Evolutionary conservation across 2,113 vertebrate species (phyloP).

Genomic region (Dolichotis patagonum): DNA sequence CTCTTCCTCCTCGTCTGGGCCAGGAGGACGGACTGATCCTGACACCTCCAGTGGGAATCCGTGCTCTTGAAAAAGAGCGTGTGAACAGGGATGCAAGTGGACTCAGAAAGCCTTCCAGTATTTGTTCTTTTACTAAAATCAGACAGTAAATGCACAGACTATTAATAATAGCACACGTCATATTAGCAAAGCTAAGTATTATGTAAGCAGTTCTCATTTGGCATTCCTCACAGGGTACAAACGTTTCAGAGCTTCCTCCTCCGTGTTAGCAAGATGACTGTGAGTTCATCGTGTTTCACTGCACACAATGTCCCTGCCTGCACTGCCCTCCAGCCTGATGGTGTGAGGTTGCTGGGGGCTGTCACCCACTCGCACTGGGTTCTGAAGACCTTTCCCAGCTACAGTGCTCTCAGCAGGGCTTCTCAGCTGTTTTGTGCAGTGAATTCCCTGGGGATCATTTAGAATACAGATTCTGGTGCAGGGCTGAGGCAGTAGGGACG

Average conservation of each 20-base stretch:
- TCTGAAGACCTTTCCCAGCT: neutral
- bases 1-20: accelerated
- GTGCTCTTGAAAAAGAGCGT: neutral
- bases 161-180: neutral
- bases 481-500: neutral
- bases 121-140: neutral
- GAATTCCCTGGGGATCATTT: neutral
- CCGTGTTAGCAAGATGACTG: neutral
- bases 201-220: neutral
- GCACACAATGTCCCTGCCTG: neutral
- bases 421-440: neutral
- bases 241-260: neutral
- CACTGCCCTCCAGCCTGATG: neutral
- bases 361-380: neutral
- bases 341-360: neutral
- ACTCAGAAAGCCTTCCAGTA: no score
- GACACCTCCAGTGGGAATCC: neutral
- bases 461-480: neutral
- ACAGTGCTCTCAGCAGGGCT: neutral
- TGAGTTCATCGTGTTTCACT: neutral
- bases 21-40: neutral
- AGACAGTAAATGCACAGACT: neutral
- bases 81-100: no score
- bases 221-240: neutral
- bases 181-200: no score